These are phyloP conservation scores for Ara ararauna DNA, from an alignment of 2,797 vertebrate genomes.

Conservation along the genomic window DNA sequence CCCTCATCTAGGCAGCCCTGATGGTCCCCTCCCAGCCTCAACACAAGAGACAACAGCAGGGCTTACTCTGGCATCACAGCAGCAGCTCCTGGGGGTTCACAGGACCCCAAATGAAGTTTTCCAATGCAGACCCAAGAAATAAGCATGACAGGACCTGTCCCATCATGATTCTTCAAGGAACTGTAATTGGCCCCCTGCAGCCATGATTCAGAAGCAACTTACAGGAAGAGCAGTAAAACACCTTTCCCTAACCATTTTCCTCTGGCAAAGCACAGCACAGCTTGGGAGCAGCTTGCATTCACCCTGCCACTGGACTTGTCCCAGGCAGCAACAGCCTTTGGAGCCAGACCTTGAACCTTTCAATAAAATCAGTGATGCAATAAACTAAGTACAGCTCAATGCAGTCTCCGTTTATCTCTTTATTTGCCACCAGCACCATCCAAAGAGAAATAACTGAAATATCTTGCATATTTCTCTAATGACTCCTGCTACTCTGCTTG, in stretches of 20 bases:
- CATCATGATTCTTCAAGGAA: neutral
- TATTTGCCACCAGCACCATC: conserved; percentile 32
- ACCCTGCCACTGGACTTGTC: neutral
- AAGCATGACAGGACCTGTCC: neutral
- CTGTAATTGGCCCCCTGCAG: neutral
- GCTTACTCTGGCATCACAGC: neutral
- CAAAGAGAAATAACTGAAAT: conserved; percentile 53
- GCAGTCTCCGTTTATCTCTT: neutral
- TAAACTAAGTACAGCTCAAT: neutral
- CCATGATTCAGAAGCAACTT: fast-evolving
- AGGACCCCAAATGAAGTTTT: neutral
- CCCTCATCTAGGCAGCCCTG: neutral
- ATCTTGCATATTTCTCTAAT: conserved; percentile 47
- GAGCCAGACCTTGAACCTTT: conserved; percentile 13
- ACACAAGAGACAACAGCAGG: neutral
- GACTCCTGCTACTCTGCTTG: neutral
- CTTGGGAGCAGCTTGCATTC: neutral
- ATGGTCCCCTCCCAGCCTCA: neutral
- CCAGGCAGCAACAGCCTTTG: neutral
- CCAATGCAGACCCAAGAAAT: neutral
- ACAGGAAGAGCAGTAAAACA: fast-evolving
- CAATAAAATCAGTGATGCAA: conserved; percentile 17
- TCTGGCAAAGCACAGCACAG: neutral
- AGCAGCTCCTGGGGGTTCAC: neutral
- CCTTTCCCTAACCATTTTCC: neutral